Evolutionary conservation across 2,888 invertebrate species (phyloP).

Genomic region (Philhelius pedissequus): DNA sequence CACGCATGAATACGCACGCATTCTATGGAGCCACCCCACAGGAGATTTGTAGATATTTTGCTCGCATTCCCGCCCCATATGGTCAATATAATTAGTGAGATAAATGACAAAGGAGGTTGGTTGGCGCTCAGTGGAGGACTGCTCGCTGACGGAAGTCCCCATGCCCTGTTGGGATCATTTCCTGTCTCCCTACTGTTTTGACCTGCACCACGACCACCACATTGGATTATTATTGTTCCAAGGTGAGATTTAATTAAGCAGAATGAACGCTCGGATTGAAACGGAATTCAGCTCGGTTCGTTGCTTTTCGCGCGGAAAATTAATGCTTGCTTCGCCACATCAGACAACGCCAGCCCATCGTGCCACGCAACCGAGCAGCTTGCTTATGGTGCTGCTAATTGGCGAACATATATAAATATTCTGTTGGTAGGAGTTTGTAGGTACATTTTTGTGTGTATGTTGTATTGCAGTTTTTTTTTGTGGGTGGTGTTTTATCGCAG

Average conservation of each 20-base stretch:
- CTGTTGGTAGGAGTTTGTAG: no score
- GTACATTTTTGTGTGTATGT: no score
- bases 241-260: slow-evolving; percentile 67
- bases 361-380: neutral
- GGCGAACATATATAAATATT: slow-evolving; percentile 54
- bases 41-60: slow-evolving; percentile 38
- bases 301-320: slow-evolving; percentile 59
- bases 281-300: slow-evolving; percentile 36
- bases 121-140: no score
- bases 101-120: slow-evolving; percentile 10
- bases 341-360: neutral
- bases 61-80: neutral
- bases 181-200: slow-evolving; percentile 32
- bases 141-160: neutral
- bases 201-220: neutral
- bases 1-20: slow-evolving; percentile 49
- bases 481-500: slow-evolving; percentile 56
- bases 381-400: slow-evolving; percentile 57
- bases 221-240: slow-evolving; percentile 51
- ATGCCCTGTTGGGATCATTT: slow-evolving; percentile 26
- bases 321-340: slow-evolving; percentile 40
- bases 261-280: slow-evolving; percentile 56
- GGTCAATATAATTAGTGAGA: slow-evolving; percentile 59
- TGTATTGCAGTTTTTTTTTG: slow-evolving; percentile 5
- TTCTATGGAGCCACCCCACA: neutral